These are phyloP conservation scores for Steinernema hermaphroditum DNA, from an alignment of 2,888 invertebrate genomes.

Conservation along the genomic window DNA sequence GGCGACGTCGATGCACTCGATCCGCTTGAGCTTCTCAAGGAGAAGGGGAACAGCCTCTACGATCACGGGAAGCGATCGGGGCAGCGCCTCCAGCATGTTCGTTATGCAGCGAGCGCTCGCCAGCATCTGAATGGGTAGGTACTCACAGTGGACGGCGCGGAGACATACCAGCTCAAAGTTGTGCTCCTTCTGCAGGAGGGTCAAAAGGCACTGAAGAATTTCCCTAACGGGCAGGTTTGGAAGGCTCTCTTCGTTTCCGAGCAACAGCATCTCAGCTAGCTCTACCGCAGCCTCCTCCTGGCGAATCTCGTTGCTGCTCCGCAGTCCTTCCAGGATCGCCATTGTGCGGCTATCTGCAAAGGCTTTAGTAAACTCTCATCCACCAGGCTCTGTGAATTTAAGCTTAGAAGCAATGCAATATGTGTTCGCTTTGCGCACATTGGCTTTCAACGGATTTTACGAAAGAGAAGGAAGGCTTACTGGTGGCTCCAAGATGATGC, in stretches of 20 bases:
- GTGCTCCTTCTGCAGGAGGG: constrained; percentile 89
- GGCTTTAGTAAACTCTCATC: neutral
- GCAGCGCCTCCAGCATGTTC: constrained; percentile 98
- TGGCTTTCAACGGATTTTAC: no score
- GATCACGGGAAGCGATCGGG: constrained; percentile 87
- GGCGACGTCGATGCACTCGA: constrained; percentile 99
- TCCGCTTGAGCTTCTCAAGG: constrained; percentile 78
- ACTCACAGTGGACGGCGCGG: neutral
- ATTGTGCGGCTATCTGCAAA: constrained; percentile 52
- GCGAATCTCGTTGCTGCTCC: constrained; percentile 54
- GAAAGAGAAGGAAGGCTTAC: constrained; percentile 30
- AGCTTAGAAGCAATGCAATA: neutral
- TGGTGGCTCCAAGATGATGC: constrained; percentile 18
- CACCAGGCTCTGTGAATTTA: no score
- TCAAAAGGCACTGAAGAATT: constrained; percentile 91
- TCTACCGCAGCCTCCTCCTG: constrained; percentile 58
- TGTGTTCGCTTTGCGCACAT: no score
- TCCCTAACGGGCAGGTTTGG: constrained; percentile 83
- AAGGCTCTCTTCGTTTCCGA: constrained; percentile 59
- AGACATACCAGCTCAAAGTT: constrained; percentile 89
- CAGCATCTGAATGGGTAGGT: constrained; percentile 77
- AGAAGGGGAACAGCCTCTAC: constrained; percentile 96
- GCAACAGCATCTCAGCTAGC: constrained; percentile 55
- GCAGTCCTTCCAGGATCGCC: constrained; percentile 54
- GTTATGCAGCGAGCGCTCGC: constrained; percentile 96